Evolutionary conservation across 2,113 vertebrate genomes (phyloP).

Genomic region (Saguinus imperator): DNA sequence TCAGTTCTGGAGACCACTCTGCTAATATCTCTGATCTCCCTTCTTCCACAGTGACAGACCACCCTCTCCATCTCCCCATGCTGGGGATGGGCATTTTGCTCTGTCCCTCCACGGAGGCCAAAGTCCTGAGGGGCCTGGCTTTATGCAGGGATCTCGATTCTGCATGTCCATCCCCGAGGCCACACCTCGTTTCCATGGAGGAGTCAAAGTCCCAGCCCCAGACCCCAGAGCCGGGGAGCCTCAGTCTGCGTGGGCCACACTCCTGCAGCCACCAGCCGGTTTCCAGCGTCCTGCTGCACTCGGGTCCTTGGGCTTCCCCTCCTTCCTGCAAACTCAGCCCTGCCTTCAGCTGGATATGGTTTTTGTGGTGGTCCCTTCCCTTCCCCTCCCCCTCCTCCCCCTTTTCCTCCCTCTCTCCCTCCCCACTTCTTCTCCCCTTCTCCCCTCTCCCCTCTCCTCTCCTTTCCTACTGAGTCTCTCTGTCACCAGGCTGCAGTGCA

Average conservation of each 20-base stretch:
- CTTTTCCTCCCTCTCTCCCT: too few relatives aligned
- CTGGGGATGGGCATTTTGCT: fast-evolving
- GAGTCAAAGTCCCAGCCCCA: background rate
- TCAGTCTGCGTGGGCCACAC: fast-evolving
- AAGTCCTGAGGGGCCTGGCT: background rate
- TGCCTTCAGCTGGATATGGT: background rate
- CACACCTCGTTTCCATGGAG: background rate
- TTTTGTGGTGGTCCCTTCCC: background rate
- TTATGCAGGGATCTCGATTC: background rate
- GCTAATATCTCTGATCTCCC: fast-evolving
- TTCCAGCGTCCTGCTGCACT: background rate
- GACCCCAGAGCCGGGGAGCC: background rate
- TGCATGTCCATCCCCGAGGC: background rate
- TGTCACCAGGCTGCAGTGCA: too few relatives aligned
- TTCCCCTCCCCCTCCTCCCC: too few relatives aligned
- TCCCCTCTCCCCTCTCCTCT: too few relatives aligned
- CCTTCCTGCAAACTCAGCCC: background rate
- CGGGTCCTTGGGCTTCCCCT: background rate
- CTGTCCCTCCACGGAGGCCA: fast-evolving
- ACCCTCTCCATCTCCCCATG: fast-evolving
- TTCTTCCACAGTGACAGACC: background rate
- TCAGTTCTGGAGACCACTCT: background rate
- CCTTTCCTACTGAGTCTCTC: too few relatives aligned
- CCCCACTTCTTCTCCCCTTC: too few relatives aligned
- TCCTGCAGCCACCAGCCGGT: fast-evolving